Evolutionary conservation across 2,113 vertebrate genomes (phyloP).

Genomic region (Elephantulus edwardii): DNA sequence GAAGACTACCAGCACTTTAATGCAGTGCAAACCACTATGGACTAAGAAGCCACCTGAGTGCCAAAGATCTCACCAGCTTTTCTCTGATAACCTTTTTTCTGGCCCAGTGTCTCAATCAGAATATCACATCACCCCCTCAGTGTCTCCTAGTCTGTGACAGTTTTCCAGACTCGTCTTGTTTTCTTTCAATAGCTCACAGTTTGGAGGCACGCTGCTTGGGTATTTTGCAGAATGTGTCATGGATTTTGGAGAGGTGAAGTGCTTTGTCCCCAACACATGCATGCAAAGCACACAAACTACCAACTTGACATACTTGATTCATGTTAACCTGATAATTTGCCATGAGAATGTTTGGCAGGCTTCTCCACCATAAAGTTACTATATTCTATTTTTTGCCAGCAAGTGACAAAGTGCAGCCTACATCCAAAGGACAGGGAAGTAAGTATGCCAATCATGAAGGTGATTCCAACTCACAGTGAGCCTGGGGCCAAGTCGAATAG

Average conservation of each 20-base stretch:
- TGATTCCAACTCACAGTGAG: too few relatives aligned
- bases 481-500: too few relatives aligned
- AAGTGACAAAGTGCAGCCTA: not conserved
- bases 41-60: too few relatives aligned
- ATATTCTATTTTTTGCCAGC: not conserved
- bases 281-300: not conserved
- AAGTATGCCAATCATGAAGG: too few relatives aligned
- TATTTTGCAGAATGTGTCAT: not conserved
- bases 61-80: not conserved
- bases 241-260: not conserved
- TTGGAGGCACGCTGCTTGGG: not conserved
- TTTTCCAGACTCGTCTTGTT: not conserved
- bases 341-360: not conserved
- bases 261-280: not conserved
- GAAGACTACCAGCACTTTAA: too few relatives aligned
- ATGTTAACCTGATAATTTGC: not conserved
- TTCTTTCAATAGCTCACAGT: not conserved
- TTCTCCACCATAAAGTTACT: not conserved
- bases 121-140: not conserved
- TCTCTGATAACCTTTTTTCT: not conserved
- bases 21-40: not conserved
- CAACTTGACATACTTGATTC: not conserved
- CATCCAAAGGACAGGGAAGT: not conserved
- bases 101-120: not conserved
- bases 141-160: not conserved